A percentile compares a stretch with the other conserved stretches of the same genome.
Evolutionary conservation across 2,797 vertebrate genomes (phyloP).

Genomic region (Gymnothorax javanicus): DNA sequence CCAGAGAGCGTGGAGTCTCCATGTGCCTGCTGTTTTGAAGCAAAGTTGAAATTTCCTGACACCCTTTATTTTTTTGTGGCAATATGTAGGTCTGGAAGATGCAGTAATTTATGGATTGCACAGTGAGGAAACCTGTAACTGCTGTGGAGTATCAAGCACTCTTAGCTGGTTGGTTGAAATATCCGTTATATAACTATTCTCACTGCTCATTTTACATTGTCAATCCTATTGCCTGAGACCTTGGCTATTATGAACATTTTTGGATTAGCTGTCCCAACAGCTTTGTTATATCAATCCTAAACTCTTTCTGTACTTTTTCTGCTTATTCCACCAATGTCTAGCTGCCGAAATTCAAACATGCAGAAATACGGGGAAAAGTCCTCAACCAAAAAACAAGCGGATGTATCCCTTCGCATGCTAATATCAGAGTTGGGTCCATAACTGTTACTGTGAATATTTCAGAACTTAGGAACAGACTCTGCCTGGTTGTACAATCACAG

Average conservation of each 20-base stretch:
- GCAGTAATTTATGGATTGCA: not conserved
- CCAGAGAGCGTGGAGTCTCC: not conserved
- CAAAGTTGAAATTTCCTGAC: not conserved
- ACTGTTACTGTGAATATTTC: not conserved
- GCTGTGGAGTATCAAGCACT: not conserved
- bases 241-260: not conserved
- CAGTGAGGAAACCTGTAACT: not conserved
- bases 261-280: not conserved
- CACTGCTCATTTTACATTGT: not conserved
- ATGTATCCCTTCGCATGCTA: too few relatives aligned
- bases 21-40: not conserved
- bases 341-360: not conserved
- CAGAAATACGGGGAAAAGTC: not conserved
- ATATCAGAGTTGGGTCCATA: not conserved
- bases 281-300: too few relatives aligned
- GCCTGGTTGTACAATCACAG: not conserved
- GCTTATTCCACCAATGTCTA: too few relatives aligned
- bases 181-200: not conserved
- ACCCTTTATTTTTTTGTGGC: not conserved
- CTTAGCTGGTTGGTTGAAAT: not conserved
- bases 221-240: not conserved
- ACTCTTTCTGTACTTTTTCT: too few relatives aligned
- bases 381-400: not conserved
- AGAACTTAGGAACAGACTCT: not conserved
- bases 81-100: not conserved